Evolutionary conservation across 1,140 invertebrate species (phyloP).

Genomic region (Aphelinus certus): DNA sequence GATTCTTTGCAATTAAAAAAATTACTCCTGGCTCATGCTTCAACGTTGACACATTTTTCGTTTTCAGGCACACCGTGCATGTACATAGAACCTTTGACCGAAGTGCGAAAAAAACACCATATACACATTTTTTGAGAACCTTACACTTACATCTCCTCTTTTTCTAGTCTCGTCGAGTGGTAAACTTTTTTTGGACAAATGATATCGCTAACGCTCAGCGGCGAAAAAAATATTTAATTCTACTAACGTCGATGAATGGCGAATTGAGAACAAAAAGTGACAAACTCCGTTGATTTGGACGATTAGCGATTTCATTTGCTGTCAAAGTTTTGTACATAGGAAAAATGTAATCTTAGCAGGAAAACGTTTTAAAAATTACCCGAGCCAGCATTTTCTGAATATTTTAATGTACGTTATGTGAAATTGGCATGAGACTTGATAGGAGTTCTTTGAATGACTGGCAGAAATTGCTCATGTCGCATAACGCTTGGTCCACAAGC

Average conservation of each 20-base stretch:
- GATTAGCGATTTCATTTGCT: conserved; percentile 28
- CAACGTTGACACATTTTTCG: conserved; percentile 47
- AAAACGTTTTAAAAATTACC: conserved; percentile 45
- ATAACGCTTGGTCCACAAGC: conserved; percentile 98
- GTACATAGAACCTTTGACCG: conserved; percentile 17
- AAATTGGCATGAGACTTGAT: conserved; percentile 59
- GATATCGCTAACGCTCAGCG: background rate
- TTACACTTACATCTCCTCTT: conserved; percentile 2
- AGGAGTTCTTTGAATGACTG: conserved; percentile 45
- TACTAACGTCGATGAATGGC: too few species aligned
- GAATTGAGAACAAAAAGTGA: background rate
- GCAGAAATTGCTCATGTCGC: conserved; percentile 79
- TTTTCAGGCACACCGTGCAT: conserved; percentile 53
- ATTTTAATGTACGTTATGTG: conserved; percentile 42
- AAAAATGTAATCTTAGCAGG: conserved; percentile 15
- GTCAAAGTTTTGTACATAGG: background rate
- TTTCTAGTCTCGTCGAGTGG: conserved; percentile 10
- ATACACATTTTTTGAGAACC: conserved; percentile 6
- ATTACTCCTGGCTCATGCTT: conserved; percentile 48
- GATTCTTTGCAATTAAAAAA: conserved; percentile 30
- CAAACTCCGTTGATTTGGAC: background rate
- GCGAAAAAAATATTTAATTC: conserved; percentile 16
- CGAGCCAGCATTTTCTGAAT: conserved; percentile 48
- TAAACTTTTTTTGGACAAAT: conserved; percentile 4
- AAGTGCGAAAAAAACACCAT: conserved; percentile 8